Conservation (phyloP, 1,140 invertebrate genomes). For the Magallana angulata region DNA sequence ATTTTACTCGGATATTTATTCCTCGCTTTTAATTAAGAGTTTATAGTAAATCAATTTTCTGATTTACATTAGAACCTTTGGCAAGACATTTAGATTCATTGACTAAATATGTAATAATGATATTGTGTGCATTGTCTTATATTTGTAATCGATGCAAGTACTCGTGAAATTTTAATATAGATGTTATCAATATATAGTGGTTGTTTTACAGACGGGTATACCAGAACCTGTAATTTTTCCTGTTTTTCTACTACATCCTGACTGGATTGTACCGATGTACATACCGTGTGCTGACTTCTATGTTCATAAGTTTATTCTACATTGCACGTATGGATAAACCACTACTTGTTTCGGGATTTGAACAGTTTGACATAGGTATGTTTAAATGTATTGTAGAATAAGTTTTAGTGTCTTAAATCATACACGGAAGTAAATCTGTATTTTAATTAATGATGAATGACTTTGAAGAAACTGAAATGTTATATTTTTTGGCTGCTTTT, state of each 20-base stretch:
- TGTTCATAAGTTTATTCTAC: background rate
- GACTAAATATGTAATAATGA: no score
- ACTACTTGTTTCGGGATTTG: background rate
- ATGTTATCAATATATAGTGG: no score
- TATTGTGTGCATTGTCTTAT: no score
- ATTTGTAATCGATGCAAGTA: no score
- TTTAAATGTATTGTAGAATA: background rate
- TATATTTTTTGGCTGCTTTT: no score
- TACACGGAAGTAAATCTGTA: background rate
- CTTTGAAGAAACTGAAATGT: background rate
- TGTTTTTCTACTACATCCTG: constrained; percentile 29
- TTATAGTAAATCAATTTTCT: no score
- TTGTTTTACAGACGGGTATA: constrained; percentile 23
- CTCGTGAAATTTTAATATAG: no score
- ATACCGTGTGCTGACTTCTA: background rate
- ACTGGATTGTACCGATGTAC: background rate
- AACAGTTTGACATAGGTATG: constrained; percentile 24
- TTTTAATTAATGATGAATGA: background rate
- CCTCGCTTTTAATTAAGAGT: no score
- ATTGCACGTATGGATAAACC: background rate
- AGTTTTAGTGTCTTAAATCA: background rate
- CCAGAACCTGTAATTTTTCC: constrained; percentile 38
- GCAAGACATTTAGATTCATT: no score
- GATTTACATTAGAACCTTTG: no score
- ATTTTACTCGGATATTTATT: no score